Evolutionary conservation across 2,113 vertebrate species (phyloP), one percentile per base, ranked within the genome.

Genomic region (Nycticorax nycticorax): DNA sequence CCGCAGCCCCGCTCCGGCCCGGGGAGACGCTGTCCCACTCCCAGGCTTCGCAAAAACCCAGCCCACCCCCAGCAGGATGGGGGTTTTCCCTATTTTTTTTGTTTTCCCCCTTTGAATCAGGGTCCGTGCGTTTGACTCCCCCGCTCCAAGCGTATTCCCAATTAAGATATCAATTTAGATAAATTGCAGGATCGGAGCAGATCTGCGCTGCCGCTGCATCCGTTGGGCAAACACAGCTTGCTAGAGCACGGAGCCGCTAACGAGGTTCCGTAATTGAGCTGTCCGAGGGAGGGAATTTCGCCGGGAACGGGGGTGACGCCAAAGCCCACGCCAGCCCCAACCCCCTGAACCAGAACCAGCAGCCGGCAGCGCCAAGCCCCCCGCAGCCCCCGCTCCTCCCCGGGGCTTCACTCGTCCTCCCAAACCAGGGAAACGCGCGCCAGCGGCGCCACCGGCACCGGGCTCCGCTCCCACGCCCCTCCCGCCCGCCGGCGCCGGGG

Each of bases 131-230:
- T 15, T 69, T 50, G 2, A 24, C 39, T 92, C 80, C 75, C 55
- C 93, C 84, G 45, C 80, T 66, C 62, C 67, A 15, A 26, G 50
- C 81, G 62, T 35, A 35, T 87, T 41, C 87, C 77, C 79, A 92
- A 92, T 89, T 66, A 91, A 88, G 85, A 82, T 78, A 87, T 86
- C 82, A 78, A 94, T 91, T 94, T 88, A 96, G 74, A 84, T 93
- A 92, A 97, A 86, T 23, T 17, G 59, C 74, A 20, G 82, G 60
- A 79, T 20, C 9, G 88, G 53, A 95, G 93, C 66, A 48, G 76
- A 94, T 68, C 32, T 21, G 59, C 60, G 52, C 85, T 24, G 73
- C 81, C 19, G 19, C 23, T 24, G 62, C 83, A 71, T 60, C 89
- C 59, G 16, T 16, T 57, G 55, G 47, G 74, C 72, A 94, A 53